These are phyloP conservation scores for Trachythela sp. DNA, from an alignment of 64 coral and sea anemone species.

Conservation along the genomic window DNA sequence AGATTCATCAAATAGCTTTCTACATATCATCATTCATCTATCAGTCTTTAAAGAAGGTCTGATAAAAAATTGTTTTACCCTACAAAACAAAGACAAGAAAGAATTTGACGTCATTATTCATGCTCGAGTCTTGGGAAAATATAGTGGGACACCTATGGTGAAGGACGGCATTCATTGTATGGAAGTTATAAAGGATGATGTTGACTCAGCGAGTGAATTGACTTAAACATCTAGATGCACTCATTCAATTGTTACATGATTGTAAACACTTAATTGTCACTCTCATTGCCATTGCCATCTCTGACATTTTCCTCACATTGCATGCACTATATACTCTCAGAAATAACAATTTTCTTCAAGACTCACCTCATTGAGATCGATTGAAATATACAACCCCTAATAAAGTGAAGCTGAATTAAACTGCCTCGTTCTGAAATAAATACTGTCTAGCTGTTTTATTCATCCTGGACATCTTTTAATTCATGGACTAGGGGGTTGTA, in stretches of 20 bases:
- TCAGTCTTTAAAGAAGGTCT: slow-evolving; percentile 20
- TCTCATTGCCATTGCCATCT: too few species aligned
- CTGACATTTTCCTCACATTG: background rate
- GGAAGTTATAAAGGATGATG: background rate
- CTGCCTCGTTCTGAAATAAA: too few species aligned
- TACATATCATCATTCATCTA: background rate
- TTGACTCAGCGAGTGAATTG: background rate
- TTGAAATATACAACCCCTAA: too few species aligned
- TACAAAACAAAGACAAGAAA: background rate
- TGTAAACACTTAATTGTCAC: too few species aligned
- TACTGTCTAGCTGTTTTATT: too few species aligned
- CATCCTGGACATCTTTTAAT: too few species aligned
- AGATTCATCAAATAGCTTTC: background rate
- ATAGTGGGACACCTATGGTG: background rate
- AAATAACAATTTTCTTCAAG: too few species aligned
- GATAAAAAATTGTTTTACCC: background rate
- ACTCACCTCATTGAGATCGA: too few species aligned
- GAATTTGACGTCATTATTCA: background rate
- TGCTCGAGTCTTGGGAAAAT: slow-evolving; percentile 18
- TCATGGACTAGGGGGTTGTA: too few species aligned
- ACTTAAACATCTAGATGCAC: background rate
- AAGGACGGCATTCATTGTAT: slow-evolving; percentile 5
- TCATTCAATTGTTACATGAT: background rate
- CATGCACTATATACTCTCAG: too few species aligned
- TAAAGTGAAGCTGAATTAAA: too few species aligned